Percentiles rank a stretch among this genome's conserved stretches.
phyloP scores from a whole-genome alignment of 2,797 vertebrate species.

The Phrynocephalus vlangalii region DNA sequence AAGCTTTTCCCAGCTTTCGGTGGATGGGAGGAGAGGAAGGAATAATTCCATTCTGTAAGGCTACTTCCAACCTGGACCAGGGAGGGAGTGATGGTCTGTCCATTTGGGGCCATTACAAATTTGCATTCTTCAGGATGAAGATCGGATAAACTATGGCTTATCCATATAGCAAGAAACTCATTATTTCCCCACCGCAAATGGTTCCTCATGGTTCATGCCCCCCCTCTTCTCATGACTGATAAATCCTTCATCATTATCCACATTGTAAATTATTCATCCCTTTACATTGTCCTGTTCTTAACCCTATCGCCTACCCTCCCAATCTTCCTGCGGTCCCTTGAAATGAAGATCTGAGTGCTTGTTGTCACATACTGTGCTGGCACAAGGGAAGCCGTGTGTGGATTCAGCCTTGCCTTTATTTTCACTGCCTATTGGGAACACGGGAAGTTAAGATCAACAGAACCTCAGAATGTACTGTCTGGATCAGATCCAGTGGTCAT shows the following conservation, averaged over 20 bases:
- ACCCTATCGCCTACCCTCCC: background rate
- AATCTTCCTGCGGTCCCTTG: background rate
- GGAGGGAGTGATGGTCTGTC: background rate
- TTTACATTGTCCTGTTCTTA: background rate
- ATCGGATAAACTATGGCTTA: background rate
- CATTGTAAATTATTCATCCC: conserved; percentile 2
- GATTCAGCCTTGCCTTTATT: background rate
- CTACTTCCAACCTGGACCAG: background rate
- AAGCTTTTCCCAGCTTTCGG: no score
- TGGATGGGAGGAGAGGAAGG: background rate
- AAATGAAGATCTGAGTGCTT: background rate
- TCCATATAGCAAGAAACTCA: background rate
- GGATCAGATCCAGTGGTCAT: background rate
- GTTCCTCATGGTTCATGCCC: conserved; percentile 12
- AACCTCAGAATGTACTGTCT: background rate
- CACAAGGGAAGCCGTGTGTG: background rate
- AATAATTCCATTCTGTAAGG: background rate
- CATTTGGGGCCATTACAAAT: background rate
- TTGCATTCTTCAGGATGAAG: background rate
- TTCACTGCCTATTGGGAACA: background rate
- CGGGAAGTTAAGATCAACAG: no score
- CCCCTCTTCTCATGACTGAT: conserved; percentile 21
- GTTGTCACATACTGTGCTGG: background rate
- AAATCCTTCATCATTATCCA: conserved; percentile 23
- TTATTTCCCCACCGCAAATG: background rate